Evolutionary conservation across 2,888 invertebrate species (phyloP), one percentile per base, ranked within the genome.

Genomic region (Calameuta idolon): DNA sequence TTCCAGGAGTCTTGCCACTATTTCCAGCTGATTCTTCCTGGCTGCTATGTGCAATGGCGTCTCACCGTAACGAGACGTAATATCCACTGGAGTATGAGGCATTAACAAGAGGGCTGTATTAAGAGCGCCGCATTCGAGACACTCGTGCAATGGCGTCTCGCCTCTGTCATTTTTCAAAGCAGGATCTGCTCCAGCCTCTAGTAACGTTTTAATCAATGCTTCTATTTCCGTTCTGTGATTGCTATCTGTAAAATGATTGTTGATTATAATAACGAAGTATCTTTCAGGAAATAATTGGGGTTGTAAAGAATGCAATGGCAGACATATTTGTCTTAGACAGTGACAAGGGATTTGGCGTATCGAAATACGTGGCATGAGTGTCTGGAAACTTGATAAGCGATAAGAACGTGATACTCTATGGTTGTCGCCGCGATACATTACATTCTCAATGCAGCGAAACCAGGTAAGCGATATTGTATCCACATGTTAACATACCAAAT

Each of bases 31-130:
- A 77, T 90, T 90, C 79, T 90, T 89, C 75, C 90, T 83, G 5
- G 91, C 89, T 1, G 91, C 91, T 76, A 91, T 87, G 79, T 91
- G 91, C 75, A 91, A 82, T 11, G 91, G 89, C 5, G 90, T 91
- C 81, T 91, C 91, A 15, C 90, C 88, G 78, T 91, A 91, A 12
- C 88, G 85, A 5, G 89, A 89, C 37, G 86, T 86, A 69, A 87
- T 82, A 31, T 87, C 86, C 5, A 80, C 80, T 4, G 86, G 87
- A 3, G 88, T 88, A 35, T 84, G 84, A 0, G 83, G 83, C 80
- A 88, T 82, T 30, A 89, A 80, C 31, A 87, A 75, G 77, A 81
- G 79, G n/a, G 87, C 89, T 5, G 85, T 87, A 76, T 85, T 88
- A 69, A 88, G 77, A 23, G 87, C 86, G 71, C 89, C 87, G 73